Evolutionary conservation across 2,888 invertebrate genomes (phyloP), one percentile per base, ranked within the genome.

Genomic region (Leptopilina drosophilae): DNA sequence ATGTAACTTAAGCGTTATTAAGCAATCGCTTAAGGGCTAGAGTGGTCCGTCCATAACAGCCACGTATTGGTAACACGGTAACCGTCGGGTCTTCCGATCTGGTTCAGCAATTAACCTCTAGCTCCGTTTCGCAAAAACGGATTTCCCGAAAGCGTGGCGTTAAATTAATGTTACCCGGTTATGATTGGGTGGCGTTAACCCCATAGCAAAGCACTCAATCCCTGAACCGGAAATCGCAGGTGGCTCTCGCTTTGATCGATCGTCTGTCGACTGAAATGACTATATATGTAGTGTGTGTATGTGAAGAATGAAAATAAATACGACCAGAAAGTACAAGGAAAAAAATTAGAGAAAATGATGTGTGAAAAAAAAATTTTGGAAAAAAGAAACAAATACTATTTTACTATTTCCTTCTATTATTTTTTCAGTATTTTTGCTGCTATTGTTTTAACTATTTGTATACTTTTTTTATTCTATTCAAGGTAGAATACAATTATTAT

Each of bases 101-200:
- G 82, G 80, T 80, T 82, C 78, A 83, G 86, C 87, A 88, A 89
- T 89, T 87, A 87, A 87, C 83, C 85, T 84, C 82, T 86, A 86
- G 83, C 82, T 78, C 82, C 86, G 83, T 87, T 85, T 84, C 83
- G 87, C 85, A 89, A 89, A 89, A 89, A 89, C 87, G 88, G 86
- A 89, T 89, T 87, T 88, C 87, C 87, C 87, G 86, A 86, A 88
- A 89, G 86, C 87, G 87, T 88, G 86, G 87, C 89, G 90, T 90
- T 90, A 89, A 90, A 90, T 89, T 90, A 89, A 90, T 87, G 89
- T 88, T 90, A 86, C 86, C 86, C 80, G 84, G 85, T 84, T 87
- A 85, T 87, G 90, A 89, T 89, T 90, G 89, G 85, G 84, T 83
- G 81, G 81, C 83, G 82, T 84, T 82, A 80, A 76, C 69, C 75